Evolutionary conservation across 1,140 invertebrate species (phyloP), one percentile per base, ranked within the genome.

Genomic region (Aporrectodea caliginosa): DNA sequence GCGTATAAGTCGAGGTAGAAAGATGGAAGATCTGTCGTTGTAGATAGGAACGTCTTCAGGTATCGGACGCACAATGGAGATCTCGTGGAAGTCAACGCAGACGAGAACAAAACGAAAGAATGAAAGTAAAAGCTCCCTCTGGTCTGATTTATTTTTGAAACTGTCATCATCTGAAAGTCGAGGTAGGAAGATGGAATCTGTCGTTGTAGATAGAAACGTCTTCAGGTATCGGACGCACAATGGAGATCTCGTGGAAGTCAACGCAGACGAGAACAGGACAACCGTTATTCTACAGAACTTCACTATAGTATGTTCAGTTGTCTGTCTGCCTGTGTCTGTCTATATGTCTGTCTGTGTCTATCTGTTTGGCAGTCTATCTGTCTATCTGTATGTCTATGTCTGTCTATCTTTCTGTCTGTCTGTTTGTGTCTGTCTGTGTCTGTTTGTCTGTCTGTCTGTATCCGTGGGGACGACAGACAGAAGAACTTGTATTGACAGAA

Each of bases 221-320:
- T 84, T 83, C 75, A 30, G 83, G 1, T 85, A 84, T 75, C 79
- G 82, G 73, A 92, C 93, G 86, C 87, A 90, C 2, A 90, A 92
- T 84, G 93, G 93, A 1, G 92, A 93, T 0, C 88, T 94, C 30
- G 91, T 92, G 34, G 89, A 93, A 69, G 91, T 93, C 86, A 92
- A 93, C 84, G 92, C 92, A 78, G 91, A 91, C 74, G 92, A 92
- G 83, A 90, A 92, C 79, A 91, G 91, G 77, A 91, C 92, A 1
- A 89, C 90, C 77, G 88, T 92, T 74, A 90, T 94, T 58, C 92
- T 94, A 90, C 92, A 92, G 83, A 94, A 94, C 86, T 91, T 92
- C 2, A 93, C 93, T 68, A 93, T 94, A 87, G 93, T 94, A 58
- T n/a, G n/a, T n/a, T n/a, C n/a, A n/a, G n/a, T n/a, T n/a, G n/a